Evolutionary conservation across 1,140 invertebrate species (phyloP), one percentile per base, ranked within the genome.

Genomic region (Tetramorium simillimum): DNA sequence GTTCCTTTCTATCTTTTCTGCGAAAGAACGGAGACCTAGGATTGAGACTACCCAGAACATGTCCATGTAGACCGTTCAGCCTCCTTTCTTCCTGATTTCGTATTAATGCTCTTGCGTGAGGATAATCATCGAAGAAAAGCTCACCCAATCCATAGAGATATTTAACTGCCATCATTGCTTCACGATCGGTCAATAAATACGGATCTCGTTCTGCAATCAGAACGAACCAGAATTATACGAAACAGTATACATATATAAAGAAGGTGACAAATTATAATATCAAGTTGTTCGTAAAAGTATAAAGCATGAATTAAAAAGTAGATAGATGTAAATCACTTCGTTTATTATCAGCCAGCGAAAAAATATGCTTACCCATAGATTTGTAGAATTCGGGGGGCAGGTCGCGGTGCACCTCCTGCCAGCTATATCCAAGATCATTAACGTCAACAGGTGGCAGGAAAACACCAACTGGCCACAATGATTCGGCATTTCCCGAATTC

Each of bases 121-220:
- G 96, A 86, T 96, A 96, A 63, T 97, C 95, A 65, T 96, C 94
- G 89, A 96, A 97, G 93, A 96, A 97, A 12, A 96, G 92, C 87
- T 96, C 94, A 18, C 96, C 96, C 10, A 95, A 95, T 4, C 92
- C 92, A 46, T 94, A 95, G n/a, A 96, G 91, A 69, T 94, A 95
- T 63, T 92, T 93, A 9, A 96, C 94, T 5, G 96, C 95, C 69
- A 94, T 90, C n/a, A 95, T 92, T 18, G 96, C 96, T 80, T 96
- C 95, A 0, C 95, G 92, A 0, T 95, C 96, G 67, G 95, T 95
- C 63, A 96, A 87, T 51, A 96, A 91, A 86, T 96, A 95, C 3
- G 96, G 96, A 81, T 96, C 96, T 73, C 21, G 67, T 73, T 9
- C 80, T 84, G 24, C 53, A 82, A 82, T 60, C 18, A 3, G 18